Conservation (phyloP, 2,888 invertebrate species). For the Agrotis puta region DNA sequence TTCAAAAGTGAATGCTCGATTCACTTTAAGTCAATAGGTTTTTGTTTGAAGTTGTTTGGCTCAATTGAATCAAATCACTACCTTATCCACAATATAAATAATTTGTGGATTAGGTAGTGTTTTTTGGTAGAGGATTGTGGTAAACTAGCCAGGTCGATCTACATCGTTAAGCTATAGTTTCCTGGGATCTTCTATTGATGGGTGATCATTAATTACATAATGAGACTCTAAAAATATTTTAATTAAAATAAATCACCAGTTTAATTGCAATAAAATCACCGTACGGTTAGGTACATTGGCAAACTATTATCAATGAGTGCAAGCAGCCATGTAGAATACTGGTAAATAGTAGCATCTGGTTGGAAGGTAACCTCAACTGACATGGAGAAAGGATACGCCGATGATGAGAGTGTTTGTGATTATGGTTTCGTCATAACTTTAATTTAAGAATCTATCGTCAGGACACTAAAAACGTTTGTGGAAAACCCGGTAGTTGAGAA, state of each 20-base stretch:
- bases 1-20: constrained; percentile 47
- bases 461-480: background rate
- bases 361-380: background rate
- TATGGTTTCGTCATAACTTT: too few relatives aligned
- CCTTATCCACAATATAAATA: too few relatives aligned
- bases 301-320: too few relatives aligned
- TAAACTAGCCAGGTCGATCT: background rate
- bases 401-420: too few relatives aligned
- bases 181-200: background rate
- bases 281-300: too few relatives aligned
- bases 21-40: constrained; percentile 32
- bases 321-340: background rate
- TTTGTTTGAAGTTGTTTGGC: constrained; percentile 1
- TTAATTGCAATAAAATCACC: too few relatives aligned
- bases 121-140: background rate
- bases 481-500: background rate
- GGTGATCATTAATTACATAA: background rate
- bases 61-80: background rate
- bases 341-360: background rate
- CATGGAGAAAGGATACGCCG: too few relatives aligned
- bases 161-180: background rate
- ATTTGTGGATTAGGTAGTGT: background rate
- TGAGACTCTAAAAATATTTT: too few relatives aligned
- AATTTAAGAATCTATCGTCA: too few relatives aligned
- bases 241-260: too few relatives aligned